phyloP scores from a whole-genome alignment of 2,113 vertebrate species.

The Pica pica region DNA sequence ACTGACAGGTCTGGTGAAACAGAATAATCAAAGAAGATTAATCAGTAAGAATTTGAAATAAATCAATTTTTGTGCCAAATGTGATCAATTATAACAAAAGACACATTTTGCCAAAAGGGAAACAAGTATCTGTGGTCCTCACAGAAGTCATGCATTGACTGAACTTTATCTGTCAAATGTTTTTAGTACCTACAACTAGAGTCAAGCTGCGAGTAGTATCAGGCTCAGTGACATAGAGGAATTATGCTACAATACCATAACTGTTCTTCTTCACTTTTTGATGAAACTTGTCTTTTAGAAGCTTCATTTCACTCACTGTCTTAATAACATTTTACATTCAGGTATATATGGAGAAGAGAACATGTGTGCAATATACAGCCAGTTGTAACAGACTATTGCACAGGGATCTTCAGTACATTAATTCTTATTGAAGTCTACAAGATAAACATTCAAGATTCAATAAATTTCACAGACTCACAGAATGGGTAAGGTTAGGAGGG shows the following conservation, averaged over 20 bases:
- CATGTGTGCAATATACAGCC: not conserved
- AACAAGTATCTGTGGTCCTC: not conserved
- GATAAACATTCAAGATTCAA: not conserved
- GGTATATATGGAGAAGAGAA: not conserved
- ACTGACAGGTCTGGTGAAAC: not conserved
- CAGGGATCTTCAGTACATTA: not conserved
- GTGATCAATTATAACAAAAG: not conserved
- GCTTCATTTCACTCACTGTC: not conserved
- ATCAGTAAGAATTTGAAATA: not conserved
- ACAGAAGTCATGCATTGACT: not conserved
- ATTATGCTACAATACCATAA: not conserved
- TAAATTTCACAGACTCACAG: not conserved
- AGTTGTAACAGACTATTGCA: not conserved
- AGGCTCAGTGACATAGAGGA: not conserved
- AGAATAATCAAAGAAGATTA: not conserved
- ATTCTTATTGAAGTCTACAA: not conserved
- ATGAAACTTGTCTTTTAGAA: not conserved
- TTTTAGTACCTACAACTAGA: not conserved
- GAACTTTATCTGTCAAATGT: not conserved
- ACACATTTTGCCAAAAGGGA: conserved; percentile 1
- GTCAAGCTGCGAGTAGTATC: not conserved
- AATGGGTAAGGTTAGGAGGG: not conserved
- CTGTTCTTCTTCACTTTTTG: not conserved
- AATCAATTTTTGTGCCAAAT: not conserved
- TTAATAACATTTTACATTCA: not conserved